Evolutionary conservation across 2,113 vertebrate species (phyloP).

Genomic region (Empidonax alnorum): DNA sequence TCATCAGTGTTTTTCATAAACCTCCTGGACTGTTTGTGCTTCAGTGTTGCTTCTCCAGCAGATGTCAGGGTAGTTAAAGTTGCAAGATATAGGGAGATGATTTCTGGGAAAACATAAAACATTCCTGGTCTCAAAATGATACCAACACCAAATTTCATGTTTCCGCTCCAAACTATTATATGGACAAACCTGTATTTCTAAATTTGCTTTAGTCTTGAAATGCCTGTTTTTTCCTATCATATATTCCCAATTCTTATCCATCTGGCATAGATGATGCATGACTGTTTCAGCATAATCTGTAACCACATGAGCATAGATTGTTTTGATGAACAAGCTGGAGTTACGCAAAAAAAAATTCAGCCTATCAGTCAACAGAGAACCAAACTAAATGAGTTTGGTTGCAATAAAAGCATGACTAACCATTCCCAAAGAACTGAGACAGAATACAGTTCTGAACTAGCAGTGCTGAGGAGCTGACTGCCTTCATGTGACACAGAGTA

Average conservation of each 20-base stretch:
- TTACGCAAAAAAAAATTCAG: conserved; percentile 23
- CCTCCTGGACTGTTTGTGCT: not conserved
- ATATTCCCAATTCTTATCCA: not conserved
- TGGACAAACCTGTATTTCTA: not conserved
- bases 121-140: not conserved
- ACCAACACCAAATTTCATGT: not conserved
- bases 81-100: not conserved
- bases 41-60: not conserved
- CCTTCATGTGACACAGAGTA: not conserved
- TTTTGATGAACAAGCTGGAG: not conserved
- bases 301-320: not conserved
- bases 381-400: not conserved
- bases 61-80: not conserved
- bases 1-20: rapidly evolving
- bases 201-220: not conserved
- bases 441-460: not conserved
- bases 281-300: not conserved
- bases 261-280: not conserved
- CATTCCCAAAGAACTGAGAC: not conserved
- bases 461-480: not conserved
- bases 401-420: not conserved
- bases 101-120: not conserved
- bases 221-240: not conserved
- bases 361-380: conserved; percentile 15
- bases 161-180: not conserved